Evolutionary conservation across 2,797 vertebrate species (phyloP).

Genomic region (Alectoris magna): DNA sequence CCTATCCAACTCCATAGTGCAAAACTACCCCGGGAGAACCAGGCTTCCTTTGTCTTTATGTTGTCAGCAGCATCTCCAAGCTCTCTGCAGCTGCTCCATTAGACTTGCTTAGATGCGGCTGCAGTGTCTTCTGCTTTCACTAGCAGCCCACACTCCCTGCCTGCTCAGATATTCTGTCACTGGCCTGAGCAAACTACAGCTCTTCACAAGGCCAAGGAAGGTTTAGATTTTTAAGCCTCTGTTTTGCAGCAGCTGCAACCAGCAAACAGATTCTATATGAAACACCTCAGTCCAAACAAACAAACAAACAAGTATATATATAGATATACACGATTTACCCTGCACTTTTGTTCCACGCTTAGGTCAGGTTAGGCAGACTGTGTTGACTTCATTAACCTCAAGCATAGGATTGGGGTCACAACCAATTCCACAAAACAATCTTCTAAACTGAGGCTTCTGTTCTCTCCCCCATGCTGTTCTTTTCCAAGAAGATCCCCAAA

Average conservation of each 20-base stretch:
- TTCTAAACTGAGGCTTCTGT: background rate
- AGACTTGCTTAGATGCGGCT: background rate
- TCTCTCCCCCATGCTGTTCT: background rate
- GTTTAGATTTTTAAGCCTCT: background rate
- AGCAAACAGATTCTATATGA: background rate
- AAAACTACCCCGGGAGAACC: background rate
- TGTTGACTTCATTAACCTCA: background rate
- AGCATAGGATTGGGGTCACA: background rate
- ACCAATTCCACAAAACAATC: background rate
- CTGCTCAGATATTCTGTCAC: background rate
- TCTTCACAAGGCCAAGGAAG: background rate
- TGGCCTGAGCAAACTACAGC: background rate
- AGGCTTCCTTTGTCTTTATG: background rate
- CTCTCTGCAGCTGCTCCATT: background rate
- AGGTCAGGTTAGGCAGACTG: background rate
- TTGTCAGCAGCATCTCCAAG: background rate
- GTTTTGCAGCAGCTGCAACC: background rate
- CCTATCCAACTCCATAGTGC: background rate
- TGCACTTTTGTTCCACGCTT: background rate
- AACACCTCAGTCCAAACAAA: background rate
- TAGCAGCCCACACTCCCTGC: background rate
- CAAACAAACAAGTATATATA: background rate
- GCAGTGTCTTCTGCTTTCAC: rapidly evolving
- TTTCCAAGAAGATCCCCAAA: background rate
- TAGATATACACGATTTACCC: rapidly evolving